These are phyloP conservation scores for Onchidella celtica DNA, from an alignment of 2,888 invertebrate genomes.

Conservation along the genomic window DNA sequence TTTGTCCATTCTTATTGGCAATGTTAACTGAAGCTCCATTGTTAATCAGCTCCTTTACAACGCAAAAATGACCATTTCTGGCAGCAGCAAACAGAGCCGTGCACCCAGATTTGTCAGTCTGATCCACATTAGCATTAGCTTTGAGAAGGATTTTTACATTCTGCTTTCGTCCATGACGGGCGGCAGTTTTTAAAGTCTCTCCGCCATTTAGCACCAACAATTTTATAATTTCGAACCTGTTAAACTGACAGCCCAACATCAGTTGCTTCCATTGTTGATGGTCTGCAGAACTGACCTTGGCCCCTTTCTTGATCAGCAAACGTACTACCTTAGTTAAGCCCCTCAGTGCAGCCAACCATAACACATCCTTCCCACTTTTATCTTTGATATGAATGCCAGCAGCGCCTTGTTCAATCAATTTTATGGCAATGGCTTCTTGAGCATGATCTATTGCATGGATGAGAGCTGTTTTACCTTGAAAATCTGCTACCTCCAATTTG, in stretches of 20 bases:
- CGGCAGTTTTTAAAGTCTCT: conserved; percentile 60
- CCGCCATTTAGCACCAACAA: conserved; percentile 57
- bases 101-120: conserved; percentile 62
- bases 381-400: too few species aligned
- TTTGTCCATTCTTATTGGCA: neutral
- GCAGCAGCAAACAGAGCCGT: conserved; percentile 33
- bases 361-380: too few species aligned
- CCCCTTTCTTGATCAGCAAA: too few species aligned
- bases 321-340: too few species aligned
- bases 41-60: neutral
- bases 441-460: too few species aligned
- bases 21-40: neutral
- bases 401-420: too few species aligned
- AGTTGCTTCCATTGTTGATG: neutral
- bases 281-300: neutral
- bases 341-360: too few species aligned
- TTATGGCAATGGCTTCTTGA: too few species aligned
- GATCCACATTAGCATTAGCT: conserved; percentile 56
- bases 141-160: neutral
- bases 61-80: neutral
- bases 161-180: conserved; percentile 48
- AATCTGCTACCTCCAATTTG: too few species aligned
- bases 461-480: too few species aligned
- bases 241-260: neutral
- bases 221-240: neutral